phyloP scores from a whole-genome alignment of 2,888 invertebrate genomes.

The Agrochola lota region DNA sequence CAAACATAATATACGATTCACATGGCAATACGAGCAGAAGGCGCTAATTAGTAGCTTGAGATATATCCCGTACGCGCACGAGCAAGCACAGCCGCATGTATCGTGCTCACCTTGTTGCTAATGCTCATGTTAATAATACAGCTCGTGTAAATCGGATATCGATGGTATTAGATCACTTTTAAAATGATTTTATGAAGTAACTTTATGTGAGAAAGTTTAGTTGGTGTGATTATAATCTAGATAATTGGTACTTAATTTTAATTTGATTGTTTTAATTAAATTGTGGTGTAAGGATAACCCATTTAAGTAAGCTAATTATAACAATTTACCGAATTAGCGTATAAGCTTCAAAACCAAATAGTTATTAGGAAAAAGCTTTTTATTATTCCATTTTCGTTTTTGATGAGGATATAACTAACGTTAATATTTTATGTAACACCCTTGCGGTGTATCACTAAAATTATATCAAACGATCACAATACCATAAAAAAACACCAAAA shows the following conservation, averaged over 20 bases:
- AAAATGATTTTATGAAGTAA: too few relatives aligned
- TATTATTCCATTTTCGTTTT: not conserved
- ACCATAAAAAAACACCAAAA: constrained; percentile 38
- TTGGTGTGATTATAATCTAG: not conserved
- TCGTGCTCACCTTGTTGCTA: constrained; percentile 2
- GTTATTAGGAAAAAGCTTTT: not conserved
- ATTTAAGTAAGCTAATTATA: not conserved
- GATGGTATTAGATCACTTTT: not conserved
- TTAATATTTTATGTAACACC: not conserved
- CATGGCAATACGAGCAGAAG: constrained; percentile 81
- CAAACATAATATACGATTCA: constrained; percentile 75
- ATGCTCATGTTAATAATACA: too few relatives aligned
- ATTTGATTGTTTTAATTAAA: not conserved
- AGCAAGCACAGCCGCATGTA: constrained; percentile 12
- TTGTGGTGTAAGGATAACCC: not conserved
- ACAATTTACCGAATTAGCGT: not conserved
- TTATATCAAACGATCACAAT: constrained; percentile 17
- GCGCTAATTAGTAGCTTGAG: constrained; percentile 82
- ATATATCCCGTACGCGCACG: constrained; percentile 66
- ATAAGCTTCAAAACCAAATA: not conserved
- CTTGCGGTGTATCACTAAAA: constrained; percentile 7
- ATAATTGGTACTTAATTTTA: not conserved
- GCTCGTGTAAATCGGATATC: not conserved
- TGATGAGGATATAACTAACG: not conserved
- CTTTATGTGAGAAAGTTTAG: constrained; percentile 1